These are phyloP conservation scores for Epistrophe grossulariae DNA, from an alignment of 2,888 invertebrate genomes.

Conservation along the genomic window DNA sequence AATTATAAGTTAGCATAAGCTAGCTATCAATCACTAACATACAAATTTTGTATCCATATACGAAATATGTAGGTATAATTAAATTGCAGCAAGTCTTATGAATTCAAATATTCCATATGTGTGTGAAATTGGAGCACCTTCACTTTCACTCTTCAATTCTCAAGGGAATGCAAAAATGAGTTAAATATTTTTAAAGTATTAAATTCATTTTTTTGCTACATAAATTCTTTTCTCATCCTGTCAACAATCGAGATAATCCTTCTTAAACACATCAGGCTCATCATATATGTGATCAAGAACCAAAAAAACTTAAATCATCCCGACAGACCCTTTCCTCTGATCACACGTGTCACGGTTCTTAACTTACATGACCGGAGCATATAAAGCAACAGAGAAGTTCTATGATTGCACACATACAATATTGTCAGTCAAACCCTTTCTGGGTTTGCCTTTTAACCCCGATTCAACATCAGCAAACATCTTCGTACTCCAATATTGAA, in stretches of 20 bases:
- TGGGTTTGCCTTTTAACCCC: slow-evolving; percentile 54
- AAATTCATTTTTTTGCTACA: neutral
- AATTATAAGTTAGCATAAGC: no score
- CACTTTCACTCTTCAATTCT: neutral
- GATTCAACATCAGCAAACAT: slow-evolving; percentile 61
- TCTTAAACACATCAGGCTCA: slow-evolving; percentile 21
- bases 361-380: slow-evolving; percentile 36
- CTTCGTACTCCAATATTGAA: slow-evolving; percentile 60
- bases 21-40: no score
- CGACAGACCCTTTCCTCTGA: slow-evolving; percentile 20
- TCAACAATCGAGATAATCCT: slow-evolving; percentile 37
- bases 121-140: neutral
- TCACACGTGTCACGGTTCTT: slow-evolving; percentile 27
- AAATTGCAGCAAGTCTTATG: no score
- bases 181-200: neutral
- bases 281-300: slow-evolving; percentile 2
- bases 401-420: slow-evolving; percentile 38
- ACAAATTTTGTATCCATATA: no score
- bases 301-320: neutral
- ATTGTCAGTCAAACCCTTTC: slow-evolving; percentile 38
- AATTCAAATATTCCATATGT: no score
- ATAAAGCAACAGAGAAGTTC: neutral
- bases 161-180: neutral
- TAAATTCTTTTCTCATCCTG: neutral
- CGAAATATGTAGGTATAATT: no score